Evolutionary conservation across 2,888 invertebrate species (phyloP).

Genomic region (Baccha elongata): DNA sequence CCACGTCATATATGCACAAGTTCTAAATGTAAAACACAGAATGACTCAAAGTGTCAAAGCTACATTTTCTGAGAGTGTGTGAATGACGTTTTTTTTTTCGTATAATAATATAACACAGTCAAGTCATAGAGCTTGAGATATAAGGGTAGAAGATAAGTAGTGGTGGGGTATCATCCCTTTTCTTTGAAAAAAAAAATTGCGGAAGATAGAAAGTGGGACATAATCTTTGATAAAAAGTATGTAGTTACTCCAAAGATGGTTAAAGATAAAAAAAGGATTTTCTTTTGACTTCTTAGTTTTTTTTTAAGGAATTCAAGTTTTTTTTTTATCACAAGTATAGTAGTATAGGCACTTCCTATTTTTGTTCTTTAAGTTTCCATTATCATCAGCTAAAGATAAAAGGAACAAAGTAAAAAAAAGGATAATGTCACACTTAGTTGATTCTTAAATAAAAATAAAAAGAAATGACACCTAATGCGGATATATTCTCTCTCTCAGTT

Average conservation of each 20-base stretch:
- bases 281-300: slow-evolving; percentile 16
- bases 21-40: no score
- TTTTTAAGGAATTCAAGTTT: slow-evolving; percentile 4
- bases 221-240: slow-evolving; percentile 15
- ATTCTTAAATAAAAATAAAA: slow-evolving; percentile 42
- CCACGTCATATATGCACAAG: neutral
- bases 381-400: slow-evolving; percentile 2
- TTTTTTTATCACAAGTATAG: slow-evolving; percentile 10
- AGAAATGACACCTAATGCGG: slow-evolving; percentile 30
- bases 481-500: neutral
- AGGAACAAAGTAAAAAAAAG: slow-evolving; percentile 42
- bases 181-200: neutral
- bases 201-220: slow-evolving; percentile 26
- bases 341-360: neutral
- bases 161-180: neutral
- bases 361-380: neutral
- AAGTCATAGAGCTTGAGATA: neutral
- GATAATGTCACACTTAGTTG: slow-evolving; percentile 61
- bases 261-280: slow-evolving; percentile 26
- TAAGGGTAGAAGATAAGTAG: neutral
- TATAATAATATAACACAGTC: slow-evolving; percentile 14
- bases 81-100: slow-evolving; percentile 25
- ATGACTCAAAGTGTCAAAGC: neutral
- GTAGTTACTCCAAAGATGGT: slow-evolving; percentile 18
- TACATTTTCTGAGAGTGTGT: slow-evolving; percentile 24